phyloP scores from a whole-genome alignment of 2,797 vertebrate species.

The Cyprinella venusta region DNA sequence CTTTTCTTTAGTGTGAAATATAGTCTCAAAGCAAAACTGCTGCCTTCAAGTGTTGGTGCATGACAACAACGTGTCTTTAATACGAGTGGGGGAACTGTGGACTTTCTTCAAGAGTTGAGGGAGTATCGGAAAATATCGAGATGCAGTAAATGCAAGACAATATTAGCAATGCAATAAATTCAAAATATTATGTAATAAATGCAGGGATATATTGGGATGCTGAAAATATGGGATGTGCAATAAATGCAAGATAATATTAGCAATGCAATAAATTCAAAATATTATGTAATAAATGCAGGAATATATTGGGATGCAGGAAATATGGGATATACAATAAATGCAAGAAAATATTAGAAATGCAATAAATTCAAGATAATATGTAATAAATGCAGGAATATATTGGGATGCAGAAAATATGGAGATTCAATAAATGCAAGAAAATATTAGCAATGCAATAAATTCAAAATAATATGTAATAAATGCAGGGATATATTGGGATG shows the following conservation, averaged over 20 bases:
- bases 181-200: neutral
- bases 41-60: neutral
- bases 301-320: too few relatives aligned
- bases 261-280: too few relatives aligned
- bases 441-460: too few relatives aligned
- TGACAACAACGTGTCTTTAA: neutral
- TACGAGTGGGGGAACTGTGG: neutral
- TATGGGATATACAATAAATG: neutral
- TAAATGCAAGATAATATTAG: neutral
- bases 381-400: neutral
- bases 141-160: neutral
- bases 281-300: too few relatives aligned
- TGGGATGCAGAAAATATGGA: neutral
- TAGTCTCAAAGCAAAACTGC: neutral
- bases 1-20: neutral
- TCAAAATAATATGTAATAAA: too few relatives aligned
- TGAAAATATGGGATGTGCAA: too few relatives aligned
- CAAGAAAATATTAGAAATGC: neutral
- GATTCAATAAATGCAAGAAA: too few relatives aligned
- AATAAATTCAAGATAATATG: neutral
- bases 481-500: too few relatives aligned
- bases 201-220: neutral
- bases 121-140: neutral
- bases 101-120: neutral
- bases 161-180: too few relatives aligned